Evolutionary conservation across 1,140 invertebrate species (phyloP), one percentile per base, ranked within the genome.

Genomic region (Maniola jurtina): DNA sequence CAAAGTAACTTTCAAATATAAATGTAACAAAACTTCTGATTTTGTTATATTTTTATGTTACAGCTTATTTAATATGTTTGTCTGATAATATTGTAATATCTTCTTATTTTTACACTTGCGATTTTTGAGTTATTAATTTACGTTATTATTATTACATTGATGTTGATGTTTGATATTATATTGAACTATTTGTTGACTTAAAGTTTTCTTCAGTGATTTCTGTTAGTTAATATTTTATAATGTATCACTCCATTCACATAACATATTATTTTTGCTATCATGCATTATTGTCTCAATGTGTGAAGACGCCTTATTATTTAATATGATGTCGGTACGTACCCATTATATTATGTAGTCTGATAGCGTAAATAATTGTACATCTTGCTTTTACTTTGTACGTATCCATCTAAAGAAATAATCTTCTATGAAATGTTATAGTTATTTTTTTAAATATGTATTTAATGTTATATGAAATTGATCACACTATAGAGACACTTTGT

Each of bases 281-380:
- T 6, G 38, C 11, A 35, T 10, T 42, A 38, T 45, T 62, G 48
- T 56, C 16, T 42, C 5, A 40, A 35, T 45, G 52, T 65, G 33
- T 65, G 47, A 25, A 16, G 38, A 48, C 6, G 45, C 34, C 50
- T 5, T 61, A 45, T 25, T n/a, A 11, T 55, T 42, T 66, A 35
- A 60, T 42, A 59, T 66, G 61, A 61, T 54, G 38, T 61, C 34
- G 25, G 45, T 52, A 50, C 4, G 25, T 25, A 4, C 25, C 25
- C 14, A 14, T 25, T 45, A 11, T 59, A 62, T 40, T 61, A 61
- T 45, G 54, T 48, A 58, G 40, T 52, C 60, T 25, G 54, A 58
- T 68, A 68, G 60, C 66, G 60, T 62, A 63, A 68, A 68, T 68
- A 58, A 68, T 68, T 63, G 60, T 68, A 63, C 60, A 63, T 57